These are phyloP conservation scores for Procambarus clarkii DNA, from an alignment of 1,140 invertebrate species.

Conservation along the genomic window DNA sequence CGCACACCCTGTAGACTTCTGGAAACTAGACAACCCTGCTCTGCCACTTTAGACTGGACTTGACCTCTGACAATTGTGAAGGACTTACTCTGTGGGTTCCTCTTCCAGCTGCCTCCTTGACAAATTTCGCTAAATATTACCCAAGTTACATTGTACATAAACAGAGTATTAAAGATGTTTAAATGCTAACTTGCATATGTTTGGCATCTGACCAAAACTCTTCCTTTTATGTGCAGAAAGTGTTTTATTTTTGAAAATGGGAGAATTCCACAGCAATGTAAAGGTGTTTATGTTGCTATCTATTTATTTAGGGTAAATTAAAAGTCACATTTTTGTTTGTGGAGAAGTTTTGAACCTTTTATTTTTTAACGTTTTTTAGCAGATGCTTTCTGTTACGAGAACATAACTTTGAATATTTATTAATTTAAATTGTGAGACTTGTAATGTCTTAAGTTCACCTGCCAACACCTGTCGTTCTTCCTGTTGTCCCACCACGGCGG, in stretches of 20 bases:
- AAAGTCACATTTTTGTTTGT: not conserved
- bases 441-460: not conserved
- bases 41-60: not conserved
- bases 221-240: not conserved
- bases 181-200: not conserved
- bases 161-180: not conserved
- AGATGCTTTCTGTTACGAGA: not conserved
- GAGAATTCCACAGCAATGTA: not conserved
- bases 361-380: not conserved
- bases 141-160: constrained; percentile 3
- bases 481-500: not conserved
- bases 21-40: no score
- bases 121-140: not conserved
- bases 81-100: not conserved
- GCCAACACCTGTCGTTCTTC: not conserved
- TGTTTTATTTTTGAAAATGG: not conserved
- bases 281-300: not conserved
- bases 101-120: not conserved
- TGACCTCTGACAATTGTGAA: not conserved
- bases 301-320: constrained; percentile 12
- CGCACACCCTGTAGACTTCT: no score
- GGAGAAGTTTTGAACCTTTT: not conserved
- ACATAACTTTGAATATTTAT: not conserved
- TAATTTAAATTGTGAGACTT: not conserved
- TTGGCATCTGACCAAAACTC: not conserved